phyloP scores from a whole-genome alignment of 2,797 vertebrate species.

The Etheostoma nigrum region DNA sequence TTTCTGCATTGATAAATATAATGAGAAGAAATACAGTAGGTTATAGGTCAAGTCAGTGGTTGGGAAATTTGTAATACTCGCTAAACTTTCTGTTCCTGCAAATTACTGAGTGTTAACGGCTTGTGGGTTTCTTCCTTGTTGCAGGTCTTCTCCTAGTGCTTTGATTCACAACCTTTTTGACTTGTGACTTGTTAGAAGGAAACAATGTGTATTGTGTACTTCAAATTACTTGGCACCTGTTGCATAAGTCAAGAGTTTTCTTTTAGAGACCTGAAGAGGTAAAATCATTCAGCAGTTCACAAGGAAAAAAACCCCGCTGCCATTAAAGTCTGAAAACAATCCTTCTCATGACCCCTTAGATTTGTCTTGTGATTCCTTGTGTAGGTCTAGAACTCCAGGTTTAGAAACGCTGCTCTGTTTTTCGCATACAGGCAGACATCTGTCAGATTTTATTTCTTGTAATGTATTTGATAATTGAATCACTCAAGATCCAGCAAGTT shows the following conservation, averaged over 20 bases:
- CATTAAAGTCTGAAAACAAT: neutral
- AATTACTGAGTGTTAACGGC: neutral
- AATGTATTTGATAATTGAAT: conserved; percentile 26
- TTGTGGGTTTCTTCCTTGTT: neutral
- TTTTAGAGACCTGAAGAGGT: neutral
- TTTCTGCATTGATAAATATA: neutral
- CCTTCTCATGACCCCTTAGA: neutral
- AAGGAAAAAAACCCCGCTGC: neutral
- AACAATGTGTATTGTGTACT: neutral
- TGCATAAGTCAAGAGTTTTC: conserved; percentile 5
- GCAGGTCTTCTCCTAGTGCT: neutral
- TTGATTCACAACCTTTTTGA: neutral
- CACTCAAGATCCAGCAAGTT: conserved; percentile 43
- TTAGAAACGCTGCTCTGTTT: neutral
- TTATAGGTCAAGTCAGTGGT: neutral
- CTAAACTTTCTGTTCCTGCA: conserved; percentile 3
- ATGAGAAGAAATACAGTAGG: neutral
- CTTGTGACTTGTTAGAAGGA: neutral
- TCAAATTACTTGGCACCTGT: neutral
- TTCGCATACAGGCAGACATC: neutral
- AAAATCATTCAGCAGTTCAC: conserved; percentile 2
- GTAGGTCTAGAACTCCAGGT: neutral
- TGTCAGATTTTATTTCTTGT: conserved; percentile 2
- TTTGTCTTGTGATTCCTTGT: conserved; percentile 12
- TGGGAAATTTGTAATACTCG: neutral